Conservation (phyloP, 2,113 vertebrate species). For the Salvator merianae region DNA sequence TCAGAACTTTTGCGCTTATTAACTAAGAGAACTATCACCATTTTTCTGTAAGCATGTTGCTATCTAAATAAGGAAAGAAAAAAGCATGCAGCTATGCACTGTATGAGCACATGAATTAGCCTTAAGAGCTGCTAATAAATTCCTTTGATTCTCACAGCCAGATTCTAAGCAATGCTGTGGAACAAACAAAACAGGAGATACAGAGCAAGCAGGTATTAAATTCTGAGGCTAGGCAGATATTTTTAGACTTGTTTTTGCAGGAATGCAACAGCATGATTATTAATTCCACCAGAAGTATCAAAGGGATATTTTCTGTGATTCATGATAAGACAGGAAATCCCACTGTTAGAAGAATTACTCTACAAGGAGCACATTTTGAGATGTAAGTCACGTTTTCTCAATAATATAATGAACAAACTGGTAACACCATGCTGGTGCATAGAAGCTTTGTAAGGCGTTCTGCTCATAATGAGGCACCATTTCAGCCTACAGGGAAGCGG, state of each 20-base stretch:
- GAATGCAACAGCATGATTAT: conserved; percentile 21
- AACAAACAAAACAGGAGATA: conserved; percentile 1
- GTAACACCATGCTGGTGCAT: not conserved
- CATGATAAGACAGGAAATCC: conserved; percentile 33
- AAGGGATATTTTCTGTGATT: conserved; percentile 7
- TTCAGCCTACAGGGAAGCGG: conserved; percentile 21
- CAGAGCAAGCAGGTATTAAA: not conserved
- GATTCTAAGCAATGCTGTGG: not conserved
- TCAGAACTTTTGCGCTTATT: not conserved
- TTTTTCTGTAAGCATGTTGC: not conserved
- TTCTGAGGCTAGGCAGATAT: not conserved
- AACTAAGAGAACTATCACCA: not conserved
- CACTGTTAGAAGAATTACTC: conserved; percentile 21
- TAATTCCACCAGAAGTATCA: conserved; percentile 23
- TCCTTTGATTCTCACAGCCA: not conserved
- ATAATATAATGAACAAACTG: not conserved
- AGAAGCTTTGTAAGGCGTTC: conserved; percentile 12
- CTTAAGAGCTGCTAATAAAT: not conserved
- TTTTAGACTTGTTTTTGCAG: conserved; percentile 21
- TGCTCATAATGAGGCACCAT: conserved; percentile 23
- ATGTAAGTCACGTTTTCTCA: conserved; percentile 27
- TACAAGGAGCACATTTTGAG: conserved; percentile 5
- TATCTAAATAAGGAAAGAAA: not conserved
- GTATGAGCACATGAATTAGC: not conserved
- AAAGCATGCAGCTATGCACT: not conserved